Conservation (phyloP, 2,797 vertebrate genomes). For the Pipistrellus pipistrellus region DNA sequence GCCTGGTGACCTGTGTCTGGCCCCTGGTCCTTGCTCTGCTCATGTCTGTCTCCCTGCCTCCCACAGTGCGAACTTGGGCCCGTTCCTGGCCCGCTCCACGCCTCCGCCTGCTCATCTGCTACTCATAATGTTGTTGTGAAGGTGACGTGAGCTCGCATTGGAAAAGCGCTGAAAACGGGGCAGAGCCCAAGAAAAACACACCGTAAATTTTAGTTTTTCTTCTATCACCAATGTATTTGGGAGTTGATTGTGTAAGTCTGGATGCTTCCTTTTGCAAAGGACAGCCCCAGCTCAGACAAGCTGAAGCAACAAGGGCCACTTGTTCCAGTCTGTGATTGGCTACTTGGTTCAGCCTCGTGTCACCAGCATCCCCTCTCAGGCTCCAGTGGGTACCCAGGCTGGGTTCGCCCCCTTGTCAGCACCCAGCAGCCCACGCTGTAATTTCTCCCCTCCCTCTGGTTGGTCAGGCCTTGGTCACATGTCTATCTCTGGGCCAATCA, state of each 20-base stretch:
- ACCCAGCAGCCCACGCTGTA: background rate
- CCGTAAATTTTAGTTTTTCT: background rate
- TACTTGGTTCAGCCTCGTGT: background rate
- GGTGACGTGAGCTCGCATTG: too few species aligned
- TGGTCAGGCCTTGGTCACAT: background rate
- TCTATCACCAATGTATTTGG: background rate
- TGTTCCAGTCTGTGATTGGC: background rate
- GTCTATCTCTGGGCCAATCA: background rate
- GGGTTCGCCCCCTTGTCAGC: background rate
- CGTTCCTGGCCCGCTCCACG: background rate
- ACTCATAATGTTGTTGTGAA: too few species aligned
- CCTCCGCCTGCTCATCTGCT: background rate
- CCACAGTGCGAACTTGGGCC: background rate
- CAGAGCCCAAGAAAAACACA: background rate
- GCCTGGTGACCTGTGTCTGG: too few species aligned
- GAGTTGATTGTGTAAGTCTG: background rate
- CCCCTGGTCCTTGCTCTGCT: too few species aligned
- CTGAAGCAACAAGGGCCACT: background rate
- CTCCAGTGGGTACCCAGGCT: fast-evolving
- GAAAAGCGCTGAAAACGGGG: background rate
- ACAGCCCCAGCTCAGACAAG: background rate
- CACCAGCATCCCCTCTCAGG: background rate
- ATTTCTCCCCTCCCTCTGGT: background rate
- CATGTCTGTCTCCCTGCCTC: too few species aligned
- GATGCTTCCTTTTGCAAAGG: background rate